These are phyloP conservation scores for Craseonycteris thonglongyai DNA, from an alignment of 2,113 vertebrate species.

Conservation along the genomic window DNA sequence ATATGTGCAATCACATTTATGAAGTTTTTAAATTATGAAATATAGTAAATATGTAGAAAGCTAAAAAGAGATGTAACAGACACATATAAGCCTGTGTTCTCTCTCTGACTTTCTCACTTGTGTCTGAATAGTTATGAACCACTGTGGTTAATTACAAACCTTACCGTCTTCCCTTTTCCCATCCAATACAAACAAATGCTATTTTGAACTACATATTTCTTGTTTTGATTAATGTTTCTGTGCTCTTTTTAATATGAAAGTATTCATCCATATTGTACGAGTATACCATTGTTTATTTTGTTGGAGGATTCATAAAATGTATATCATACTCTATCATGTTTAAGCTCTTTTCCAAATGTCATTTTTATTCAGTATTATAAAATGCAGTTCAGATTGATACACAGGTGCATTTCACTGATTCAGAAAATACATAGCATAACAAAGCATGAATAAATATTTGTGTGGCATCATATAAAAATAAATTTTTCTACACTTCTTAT, in stretches of 20 bases:
- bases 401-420: not conserved
- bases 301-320: not conserved
- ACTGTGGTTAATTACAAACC: not conserved
- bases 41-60: not conserved
- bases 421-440: not conserved
- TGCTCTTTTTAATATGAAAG: not conserved
- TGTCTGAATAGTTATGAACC: not conserved
- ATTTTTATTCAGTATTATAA: not conserved
- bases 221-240: not conserved
- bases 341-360: not conserved
- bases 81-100: not conserved
- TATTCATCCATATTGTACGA: not conserved
- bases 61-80: not conserved
- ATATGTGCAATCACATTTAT: not conserved
- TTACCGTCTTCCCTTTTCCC: fast-evolving
- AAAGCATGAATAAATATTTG: not conserved
- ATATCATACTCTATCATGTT: not conserved
- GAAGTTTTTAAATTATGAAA: not conserved
- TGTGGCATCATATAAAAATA: not conserved
- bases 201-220: not conserved
- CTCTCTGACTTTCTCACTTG: not conserved
- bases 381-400: not conserved
- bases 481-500: not conserved
- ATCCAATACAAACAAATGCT: not conserved
- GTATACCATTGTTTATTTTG: not conserved